Percentiles rank a stretch among this genome's conserved stretches.
Conservation (phyloP, 2,797 vertebrate genomes). For the Alexandromys oeconomus region DNA sequence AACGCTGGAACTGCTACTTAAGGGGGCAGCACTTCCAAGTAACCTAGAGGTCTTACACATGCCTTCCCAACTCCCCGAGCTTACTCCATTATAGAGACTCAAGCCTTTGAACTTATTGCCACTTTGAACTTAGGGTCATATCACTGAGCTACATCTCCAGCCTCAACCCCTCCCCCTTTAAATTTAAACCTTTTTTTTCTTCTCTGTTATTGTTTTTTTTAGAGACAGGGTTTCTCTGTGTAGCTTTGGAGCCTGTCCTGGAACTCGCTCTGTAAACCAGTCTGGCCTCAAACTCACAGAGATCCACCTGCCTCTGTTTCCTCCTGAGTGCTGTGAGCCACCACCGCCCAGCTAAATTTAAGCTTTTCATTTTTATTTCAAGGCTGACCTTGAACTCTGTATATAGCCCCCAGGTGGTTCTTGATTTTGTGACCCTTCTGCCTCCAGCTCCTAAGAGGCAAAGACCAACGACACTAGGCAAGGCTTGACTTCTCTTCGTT, state of each 20-base stretch:
- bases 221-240: no score
- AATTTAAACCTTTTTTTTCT: background rate
- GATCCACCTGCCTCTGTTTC: no score
- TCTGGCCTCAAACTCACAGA: no score
- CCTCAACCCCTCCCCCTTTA: background rate
- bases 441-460: background rate
- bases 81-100: background rate
- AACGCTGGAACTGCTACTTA: background rate
- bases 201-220: background rate
- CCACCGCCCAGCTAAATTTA: fast-evolving
- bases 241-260: no score
- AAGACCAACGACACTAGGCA: background rate
- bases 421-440: background rate
- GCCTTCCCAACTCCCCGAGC: no score
- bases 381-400: background rate
- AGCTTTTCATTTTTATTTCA: background rate
- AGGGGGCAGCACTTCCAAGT: background rate
- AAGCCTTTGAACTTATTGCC: background rate
- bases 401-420: background rate
- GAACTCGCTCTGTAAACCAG: no score
- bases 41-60: background rate
- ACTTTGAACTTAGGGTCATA: no score
- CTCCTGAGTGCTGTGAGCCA: no score
- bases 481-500: background rate
- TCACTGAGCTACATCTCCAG: background rate